Percentiles rank a stretch among this genome's conserved stretches.
phyloP scores from a whole-genome alignment of 2,113 vertebrate species.

The Leptobrachium ailaonicum region DNA sequence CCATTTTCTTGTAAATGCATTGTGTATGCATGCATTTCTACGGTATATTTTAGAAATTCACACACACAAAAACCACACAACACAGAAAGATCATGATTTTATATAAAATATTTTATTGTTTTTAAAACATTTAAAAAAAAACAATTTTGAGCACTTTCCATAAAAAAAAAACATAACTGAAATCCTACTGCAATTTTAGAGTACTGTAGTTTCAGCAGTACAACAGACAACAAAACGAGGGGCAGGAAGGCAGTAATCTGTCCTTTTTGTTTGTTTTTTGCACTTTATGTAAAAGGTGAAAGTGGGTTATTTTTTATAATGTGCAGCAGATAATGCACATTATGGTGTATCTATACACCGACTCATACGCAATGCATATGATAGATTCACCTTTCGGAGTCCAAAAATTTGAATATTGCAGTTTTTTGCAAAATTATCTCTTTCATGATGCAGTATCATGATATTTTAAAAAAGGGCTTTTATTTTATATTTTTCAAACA shows the following conservation, averaged over 20 bases:
- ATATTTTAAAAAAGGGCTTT: constrained; percentile 73
- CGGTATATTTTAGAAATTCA: too few relatives aligned
- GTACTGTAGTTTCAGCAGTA: constrained; percentile 94
- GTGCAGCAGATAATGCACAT: constrained; percentile 81
- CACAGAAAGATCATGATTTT: constrained; percentile 56
- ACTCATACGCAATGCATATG: constrained; percentile 82
- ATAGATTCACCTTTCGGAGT: constrained; percentile 80
- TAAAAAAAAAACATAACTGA: constrained; percentile 89
- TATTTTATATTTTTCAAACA: constrained; percentile 71
- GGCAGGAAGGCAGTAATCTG: constrained; percentile 56
- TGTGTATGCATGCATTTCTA: too few relatives aligned
- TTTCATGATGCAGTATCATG: constrained; percentile 83
- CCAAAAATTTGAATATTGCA: constrained; percentile 87
- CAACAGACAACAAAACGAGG: constrained; percentile 83
- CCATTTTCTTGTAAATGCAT: too few relatives aligned
- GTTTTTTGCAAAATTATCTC: constrained; percentile 77
- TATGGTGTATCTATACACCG: constrained; percentile 81
- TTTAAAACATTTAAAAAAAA: constrained; percentile 93
- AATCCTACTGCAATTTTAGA: constrained; percentile 93
- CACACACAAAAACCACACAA: not conserved
- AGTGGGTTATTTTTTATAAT: constrained; percentile 67
- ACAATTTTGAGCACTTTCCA: constrained; percentile 88
- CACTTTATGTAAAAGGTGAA: constrained; percentile 81
- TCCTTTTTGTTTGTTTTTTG: constrained; percentile 78
- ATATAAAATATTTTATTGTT: constrained; percentile 97